Conservation (phyloP, 1,140 invertebrate species). For the Euschistus heros region DNA sequence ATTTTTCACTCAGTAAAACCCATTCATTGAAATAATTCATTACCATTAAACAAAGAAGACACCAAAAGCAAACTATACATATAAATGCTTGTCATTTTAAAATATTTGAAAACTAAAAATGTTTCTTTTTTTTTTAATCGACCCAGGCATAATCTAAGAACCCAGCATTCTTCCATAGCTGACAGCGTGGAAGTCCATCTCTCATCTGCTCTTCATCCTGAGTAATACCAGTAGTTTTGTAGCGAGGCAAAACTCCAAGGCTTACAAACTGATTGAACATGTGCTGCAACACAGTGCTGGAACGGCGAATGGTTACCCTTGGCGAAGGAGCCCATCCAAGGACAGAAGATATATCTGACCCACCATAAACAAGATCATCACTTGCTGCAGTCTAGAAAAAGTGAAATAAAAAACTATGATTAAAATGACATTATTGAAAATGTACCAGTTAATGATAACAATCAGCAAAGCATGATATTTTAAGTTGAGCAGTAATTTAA, state of each 20-base stretch:
- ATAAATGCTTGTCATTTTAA: no score
- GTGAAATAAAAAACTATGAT: no score
- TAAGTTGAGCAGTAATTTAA: no score
- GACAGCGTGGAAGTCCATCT: conserved; percentile 1
- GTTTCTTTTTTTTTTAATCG: background rate
- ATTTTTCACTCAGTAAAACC: no score
- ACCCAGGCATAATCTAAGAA: conserved; percentile 1
- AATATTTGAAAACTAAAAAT: no score
- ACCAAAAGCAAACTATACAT: no score
- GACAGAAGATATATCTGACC: background rate
- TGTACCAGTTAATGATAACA: no score
- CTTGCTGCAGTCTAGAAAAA: no score
- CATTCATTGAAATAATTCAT: no score
- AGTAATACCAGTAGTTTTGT: background rate
- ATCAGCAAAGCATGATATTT: no score
- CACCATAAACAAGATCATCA: background rate
- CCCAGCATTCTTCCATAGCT: background rate
- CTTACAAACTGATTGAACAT: background rate
- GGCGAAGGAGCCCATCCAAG: background rate
- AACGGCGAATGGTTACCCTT: background rate
- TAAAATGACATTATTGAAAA: no score
- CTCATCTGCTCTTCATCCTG: background rate
- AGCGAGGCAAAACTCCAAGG: background rate
- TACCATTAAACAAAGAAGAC: no score
- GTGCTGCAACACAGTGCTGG: background rate